Evolutionary conservation across 2,888 invertebrate genomes (phyloP).

Genomic region (Neoascia interrupta): DNA sequence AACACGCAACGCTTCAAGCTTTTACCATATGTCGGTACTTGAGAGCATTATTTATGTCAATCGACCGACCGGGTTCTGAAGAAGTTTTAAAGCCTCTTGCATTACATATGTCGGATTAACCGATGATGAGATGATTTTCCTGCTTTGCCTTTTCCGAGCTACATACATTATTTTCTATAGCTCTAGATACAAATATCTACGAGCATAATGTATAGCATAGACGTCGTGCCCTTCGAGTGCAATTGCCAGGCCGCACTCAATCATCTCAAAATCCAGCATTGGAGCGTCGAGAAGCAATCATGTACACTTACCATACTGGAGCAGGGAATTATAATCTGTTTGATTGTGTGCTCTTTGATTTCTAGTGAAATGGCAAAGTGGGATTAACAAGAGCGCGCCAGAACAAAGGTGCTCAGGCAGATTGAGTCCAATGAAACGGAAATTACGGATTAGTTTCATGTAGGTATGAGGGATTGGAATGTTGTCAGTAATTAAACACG

Average conservation of each 20-base stretch:
- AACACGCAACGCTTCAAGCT: neutral
- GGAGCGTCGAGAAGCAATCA: constrained; percentile 17
- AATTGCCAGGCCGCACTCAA: constrained; percentile 28
- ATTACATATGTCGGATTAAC: constrained; percentile 53
- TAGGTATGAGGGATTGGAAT: too few relatives aligned
- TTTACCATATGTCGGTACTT: neutral
- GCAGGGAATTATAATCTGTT: neutral
- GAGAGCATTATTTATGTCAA: constrained; percentile 21
- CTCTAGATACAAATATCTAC: too few relatives aligned
- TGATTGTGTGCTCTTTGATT: neutral
- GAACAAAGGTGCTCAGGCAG: too few relatives aligned
- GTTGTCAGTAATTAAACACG: too few relatives aligned
- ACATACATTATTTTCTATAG: too few relatives aligned
- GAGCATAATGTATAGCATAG: too few relatives aligned
- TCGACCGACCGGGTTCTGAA: constrained; percentile 16
- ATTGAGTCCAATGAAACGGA: constrained; percentile 15
- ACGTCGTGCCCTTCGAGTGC: constrained; percentile 24
- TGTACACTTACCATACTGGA: constrained; percentile 16
- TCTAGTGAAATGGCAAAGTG: constrained; percentile 17
- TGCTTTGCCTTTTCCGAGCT: neutral
- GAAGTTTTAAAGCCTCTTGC: constrained; percentile 26
- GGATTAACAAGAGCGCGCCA: neutral
- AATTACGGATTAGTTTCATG: constrained; percentile 17
- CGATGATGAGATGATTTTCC: constrained; percentile 45
- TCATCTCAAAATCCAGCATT: constrained; percentile 31